Evolutionary conservation across 1,140 invertebrate genomes (phyloP), one percentile per base, ranked within the genome.

Genomic region (Panagrolaimus sp.): DNA sequence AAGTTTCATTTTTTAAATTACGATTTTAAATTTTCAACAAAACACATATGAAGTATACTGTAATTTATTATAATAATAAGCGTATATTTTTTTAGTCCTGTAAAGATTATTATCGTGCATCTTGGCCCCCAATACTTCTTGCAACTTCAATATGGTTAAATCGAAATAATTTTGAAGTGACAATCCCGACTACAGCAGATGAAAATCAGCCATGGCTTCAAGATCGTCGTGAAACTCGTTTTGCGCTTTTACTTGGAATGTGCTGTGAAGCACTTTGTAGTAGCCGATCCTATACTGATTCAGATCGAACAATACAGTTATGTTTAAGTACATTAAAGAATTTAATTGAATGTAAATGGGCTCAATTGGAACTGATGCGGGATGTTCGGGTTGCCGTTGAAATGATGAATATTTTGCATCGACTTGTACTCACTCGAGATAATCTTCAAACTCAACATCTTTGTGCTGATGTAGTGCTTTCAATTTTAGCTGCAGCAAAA

Each of bases 251-350:
- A 26, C 91, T 96, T 84, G 93, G 92, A 78, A 93, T 96, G 76
- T 95, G 93, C 80, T 91, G 96, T 89, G 94, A 97, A 86, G 91
- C 93, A 7, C 84, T 98, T 45, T 96, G 93, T 83, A 92, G 91
- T 79, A 90, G 90, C 67, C 87, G 90, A 26, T 71, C 52, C 2
- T 48, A 52, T 43, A 48, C 67, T 0, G 43, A 63, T n/a, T 65
- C 52, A 17, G 73, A 77, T 28, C n/a, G 66, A 21, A 28, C 45
- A 1, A 65, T 91, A n/a, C 88, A 91, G 67, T 90, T 89, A 45
- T 96, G 93, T 83, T 84, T 98, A 62, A 84, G 88, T 77, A 90
- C 92, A 43, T 83, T 98, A n/a, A 89, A 90, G 74, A 91, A 91
- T 38, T 85, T 98, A 28, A 86, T 98, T 7, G 89, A 91, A 77